A percentile compares a stretch with the other conserved stretches of the same genome.
phyloP scores from a whole-genome alignment of 1,140 invertebrate species.

The Zaprionus kolodkinae region DNA sequence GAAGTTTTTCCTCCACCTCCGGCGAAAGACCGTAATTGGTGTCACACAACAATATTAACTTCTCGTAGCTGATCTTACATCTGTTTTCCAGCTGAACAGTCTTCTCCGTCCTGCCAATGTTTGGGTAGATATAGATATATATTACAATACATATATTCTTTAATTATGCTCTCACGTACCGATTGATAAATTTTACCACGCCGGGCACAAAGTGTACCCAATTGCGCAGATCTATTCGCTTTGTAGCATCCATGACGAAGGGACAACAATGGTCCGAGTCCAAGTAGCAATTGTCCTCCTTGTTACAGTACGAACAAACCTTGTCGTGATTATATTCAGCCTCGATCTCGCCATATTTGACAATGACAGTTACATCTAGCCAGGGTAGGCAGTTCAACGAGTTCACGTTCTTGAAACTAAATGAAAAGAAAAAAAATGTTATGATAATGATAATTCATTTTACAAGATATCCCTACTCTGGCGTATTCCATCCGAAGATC shows the following conservation, averaged over 20 bases:
- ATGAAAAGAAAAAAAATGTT: not conserved
- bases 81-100: slow-evolving; percentile 26
- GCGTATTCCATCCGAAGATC: slow-evolving; percentile 59
- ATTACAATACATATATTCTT: not conserved
- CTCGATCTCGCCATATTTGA: slow-evolving; percentile 49
- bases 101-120: slow-evolving; percentile 18
- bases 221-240: slow-evolving; percentile 61
- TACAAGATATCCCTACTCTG: slow-evolving; percentile 41
- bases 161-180: slow-evolving; percentile 25
- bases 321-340: slow-evolving; percentile 49
- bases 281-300: slow-evolving; percentile 36
- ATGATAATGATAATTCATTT: too few relatives aligned
- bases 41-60: slow-evolving; percentile 50
- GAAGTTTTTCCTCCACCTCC: too few relatives aligned
- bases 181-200: slow-evolving; percentile 37
- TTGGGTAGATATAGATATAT: not conserved
- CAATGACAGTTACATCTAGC: slow-evolving; percentile 58
- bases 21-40: slow-evolving; percentile 27
- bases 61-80: slow-evolving; percentile 58
- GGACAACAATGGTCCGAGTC: slow-evolving; percentile 30
- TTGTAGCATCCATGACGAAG: slow-evolving; percentile 53
- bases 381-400: slow-evolving; percentile 54
- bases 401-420: slow-evolving; percentile 37
- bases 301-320: slow-evolving; percentile 36
- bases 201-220: slow-evolving; percentile 61